Percentiles rank a stretch among this genome's conserved stretches.
Conservation (phyloP, 2,797 vertebrate genomes). For the Eulemur rubriventer region DNA sequence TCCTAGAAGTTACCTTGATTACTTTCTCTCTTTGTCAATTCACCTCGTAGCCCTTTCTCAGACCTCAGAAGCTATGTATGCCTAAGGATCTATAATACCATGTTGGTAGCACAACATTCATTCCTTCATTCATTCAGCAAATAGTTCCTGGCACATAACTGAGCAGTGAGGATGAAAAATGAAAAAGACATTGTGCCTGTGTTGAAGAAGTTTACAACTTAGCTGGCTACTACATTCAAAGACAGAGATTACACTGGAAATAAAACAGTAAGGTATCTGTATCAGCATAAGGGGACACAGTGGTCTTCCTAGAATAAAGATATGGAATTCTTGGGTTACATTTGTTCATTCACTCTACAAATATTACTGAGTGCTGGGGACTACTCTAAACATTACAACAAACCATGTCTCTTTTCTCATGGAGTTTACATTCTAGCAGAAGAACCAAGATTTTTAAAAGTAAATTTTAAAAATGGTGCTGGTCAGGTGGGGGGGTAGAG, state of each 20-base stretch:
- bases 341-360: neutral
- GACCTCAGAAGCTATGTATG: neutral
- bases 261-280: neutral
- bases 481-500: too few relatives aligned
- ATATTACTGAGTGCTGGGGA: too few relatives aligned
- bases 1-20: neutral
- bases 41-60: neutral
- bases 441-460: neutral
- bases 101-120: neutral
- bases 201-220: neutral
- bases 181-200: neutral
- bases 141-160: neutral
- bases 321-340: neutral
- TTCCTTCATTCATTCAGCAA: neutral
- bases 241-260: neutral
- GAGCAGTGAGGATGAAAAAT: neutral
- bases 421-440: neutral
- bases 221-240: neutral
- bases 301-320: neutral
- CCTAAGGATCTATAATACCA: neutral
- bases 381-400: neutral
- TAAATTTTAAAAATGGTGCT: neutral
- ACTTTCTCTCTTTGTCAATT: neutral
- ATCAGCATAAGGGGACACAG: neutral
- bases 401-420: neutral